Base-by-base conservation (phyloP, 92 coral and sea anemone genomes). In the Phenganax subtilis region DNA sequence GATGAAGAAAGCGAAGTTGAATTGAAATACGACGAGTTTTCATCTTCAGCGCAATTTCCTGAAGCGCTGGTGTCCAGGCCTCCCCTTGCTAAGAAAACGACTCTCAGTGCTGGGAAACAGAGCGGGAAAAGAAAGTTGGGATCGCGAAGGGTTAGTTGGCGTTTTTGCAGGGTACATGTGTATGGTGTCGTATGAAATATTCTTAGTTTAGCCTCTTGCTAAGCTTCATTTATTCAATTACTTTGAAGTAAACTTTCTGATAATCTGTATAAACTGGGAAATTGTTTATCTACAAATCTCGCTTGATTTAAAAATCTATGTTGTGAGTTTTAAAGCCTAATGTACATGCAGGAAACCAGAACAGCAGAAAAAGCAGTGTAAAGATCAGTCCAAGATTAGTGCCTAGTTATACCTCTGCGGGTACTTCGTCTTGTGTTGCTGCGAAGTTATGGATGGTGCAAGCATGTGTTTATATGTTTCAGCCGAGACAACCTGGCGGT, bases 1-100 rank as follows among this genome's bases (percentile, higher is more conserved):
- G 98, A 93, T 55, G 98, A 91, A 71, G 97, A 93, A 67, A 93
- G 91, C 93, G 98, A 93, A 80, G 90, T 90, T 20, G 92, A 91
- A n/a, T 87, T 89, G 56, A 93, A 89, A 47, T 93, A 93, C 47
- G 87, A 84, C 72, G 96, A 93, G 37, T 53, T 90, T 79, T 17
- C 81, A 27, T 4, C 63, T 17, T 20, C 81, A 62, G 8, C 81
- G 12, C 67, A 56, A 17, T 76, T 76, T 37, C 14, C 81, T 58
- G 54, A 76, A 1, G 25, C 81, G 16, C 68, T 76, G 81, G 7
- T 89, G 54, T 85, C 98, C 0, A 91, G 84, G 16, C 85, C 88
- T 12, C 72, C 87, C 8, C 61, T 87, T 81, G 82, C 81, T 55
- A 87, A 85, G 84, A 76, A 76, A 57, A 12, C 68, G n/a, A 57